Evolutionary conservation across 1,140 invertebrate species (phyloP).

Genomic region (Pectinophora gossypiella): DNA sequence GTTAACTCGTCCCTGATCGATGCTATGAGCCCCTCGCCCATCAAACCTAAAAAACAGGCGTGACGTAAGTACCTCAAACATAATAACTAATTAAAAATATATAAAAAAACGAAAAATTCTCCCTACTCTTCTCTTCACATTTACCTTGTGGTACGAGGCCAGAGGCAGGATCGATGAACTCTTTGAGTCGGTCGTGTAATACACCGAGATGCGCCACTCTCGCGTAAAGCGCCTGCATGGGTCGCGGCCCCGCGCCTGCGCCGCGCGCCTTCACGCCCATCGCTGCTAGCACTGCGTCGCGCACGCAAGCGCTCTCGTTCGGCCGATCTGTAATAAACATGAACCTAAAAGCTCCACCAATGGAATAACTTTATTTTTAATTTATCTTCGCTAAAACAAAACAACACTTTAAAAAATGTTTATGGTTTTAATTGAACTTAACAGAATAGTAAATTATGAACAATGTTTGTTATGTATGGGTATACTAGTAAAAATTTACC

Average conservation of each 20-base stretch:
- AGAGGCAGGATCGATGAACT: slow-evolving; percentile 81
- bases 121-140: no score
- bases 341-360: neutral
- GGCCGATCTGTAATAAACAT: slow-evolving; percentile 26
- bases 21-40: slow-evolving; percentile 91
- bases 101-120: no score
- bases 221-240: slow-evolving; percentile 78
- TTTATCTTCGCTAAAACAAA: no score
- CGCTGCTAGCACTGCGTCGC: slow-evolving; percentile 58
- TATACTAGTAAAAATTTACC: no score
- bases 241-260: slow-evolving; percentile 36
- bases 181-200: slow-evolving; percentile 87
- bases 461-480: no score
- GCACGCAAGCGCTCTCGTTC: slow-evolving; percentile 45
- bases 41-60: slow-evolving; percentile 80
- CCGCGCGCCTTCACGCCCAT: slow-evolving; percentile 50
- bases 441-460: no score
- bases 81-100: no score
- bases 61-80: no score
- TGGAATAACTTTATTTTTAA: no score
- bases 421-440: no score
- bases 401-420: no score
- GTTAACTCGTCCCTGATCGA: slow-evolving; percentile 89
- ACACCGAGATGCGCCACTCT: slow-evolving; percentile 91
- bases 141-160: slow-evolving; percentile 75